Conservation (phyloP, 1,140 invertebrate species). For the Holcopasites calliopsidis region DNA sequence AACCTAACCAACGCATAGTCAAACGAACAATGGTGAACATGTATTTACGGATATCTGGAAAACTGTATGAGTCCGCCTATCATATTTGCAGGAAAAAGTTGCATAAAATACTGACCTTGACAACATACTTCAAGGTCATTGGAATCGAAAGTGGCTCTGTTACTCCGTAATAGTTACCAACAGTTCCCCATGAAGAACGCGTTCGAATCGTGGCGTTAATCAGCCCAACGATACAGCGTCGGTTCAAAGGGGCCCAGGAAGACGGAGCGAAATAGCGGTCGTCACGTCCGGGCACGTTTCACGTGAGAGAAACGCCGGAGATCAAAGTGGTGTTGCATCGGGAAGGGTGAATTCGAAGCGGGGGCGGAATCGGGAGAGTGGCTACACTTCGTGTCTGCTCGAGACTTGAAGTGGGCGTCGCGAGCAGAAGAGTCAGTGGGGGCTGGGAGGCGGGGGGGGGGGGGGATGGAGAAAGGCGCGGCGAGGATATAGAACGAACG, state of each 20-base stretch:
- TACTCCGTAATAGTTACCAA: no score
- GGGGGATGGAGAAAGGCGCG: conserved; percentile 16
- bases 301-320: conserved; percentile 22
- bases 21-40: no score
- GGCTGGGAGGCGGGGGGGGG: neutral
- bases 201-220: conserved; percentile 16
- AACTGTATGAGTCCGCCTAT: no score
- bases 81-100: no score
- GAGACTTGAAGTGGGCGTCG: conserved; percentile 46
- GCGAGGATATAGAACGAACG: conserved; percentile 39
- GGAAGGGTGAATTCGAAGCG: conserved; percentile 10
- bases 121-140: no score
- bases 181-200: no score
- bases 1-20: no score
- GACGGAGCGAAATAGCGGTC: neutral
- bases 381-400: conserved; percentile 46
- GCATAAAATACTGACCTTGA: no score
- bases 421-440: conserved; percentile 24
- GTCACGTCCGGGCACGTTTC: conserved; percentile 27
- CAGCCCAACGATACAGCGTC: neutral
- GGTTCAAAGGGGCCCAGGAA: neutral
- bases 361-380: conserved; percentile 32
- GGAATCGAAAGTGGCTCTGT: no score
- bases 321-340: conserved; percentile 41
- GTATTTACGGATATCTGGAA: no score